phyloP scores from a whole-genome alignment of 64 coral and sea anemone species.

The Hydrozoanthus tunicans region DNA sequence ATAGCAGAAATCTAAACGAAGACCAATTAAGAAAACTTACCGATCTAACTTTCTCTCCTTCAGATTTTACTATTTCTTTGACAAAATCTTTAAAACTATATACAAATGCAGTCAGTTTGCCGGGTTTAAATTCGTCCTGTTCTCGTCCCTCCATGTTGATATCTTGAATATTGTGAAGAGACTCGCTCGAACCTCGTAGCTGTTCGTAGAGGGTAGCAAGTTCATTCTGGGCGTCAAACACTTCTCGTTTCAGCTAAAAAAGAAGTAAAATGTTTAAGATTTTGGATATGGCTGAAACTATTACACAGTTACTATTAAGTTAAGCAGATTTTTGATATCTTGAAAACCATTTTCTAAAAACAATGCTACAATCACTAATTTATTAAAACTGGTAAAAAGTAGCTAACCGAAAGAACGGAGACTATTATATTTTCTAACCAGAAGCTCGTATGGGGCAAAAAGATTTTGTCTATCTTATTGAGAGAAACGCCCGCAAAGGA shows the following conservation, averaged over 20 bases:
- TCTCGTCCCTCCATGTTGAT: slow-evolving; percentile 57
- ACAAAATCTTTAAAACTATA: slow-evolving; percentile 81
- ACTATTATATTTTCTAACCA: too few species aligned
- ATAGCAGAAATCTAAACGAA: background rate
- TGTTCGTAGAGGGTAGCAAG: slow-evolving; percentile 66
- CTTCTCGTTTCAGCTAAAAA: slow-evolving; percentile 72
- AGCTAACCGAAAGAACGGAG: too few species aligned
- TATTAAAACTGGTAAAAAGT: too few species aligned
- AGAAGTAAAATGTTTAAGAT: background rate
- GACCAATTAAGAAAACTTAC: background rate
- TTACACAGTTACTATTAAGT: too few species aligned
- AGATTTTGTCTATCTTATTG: too few species aligned
- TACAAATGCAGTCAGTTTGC: slow-evolving; percentile 82
- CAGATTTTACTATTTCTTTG: slow-evolving; percentile 61
- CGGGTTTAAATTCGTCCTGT: slow-evolving; percentile 48
- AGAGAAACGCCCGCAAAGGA: too few species aligned
- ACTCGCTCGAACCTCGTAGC: slow-evolving; percentile 73
- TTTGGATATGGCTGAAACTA: background rate
- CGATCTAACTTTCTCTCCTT: slow-evolving; percentile 29
- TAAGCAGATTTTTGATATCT: too few species aligned
- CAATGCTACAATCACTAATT: too few species aligned
- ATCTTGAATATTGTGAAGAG: slow-evolving; percentile 45
- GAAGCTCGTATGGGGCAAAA: too few species aligned
- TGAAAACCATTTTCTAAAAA: too few species aligned
- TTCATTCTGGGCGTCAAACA: slow-evolving; percentile 78